Conservation (phyloP, 1,140 invertebrate genomes). For the Lepidurus packardi region DNA sequence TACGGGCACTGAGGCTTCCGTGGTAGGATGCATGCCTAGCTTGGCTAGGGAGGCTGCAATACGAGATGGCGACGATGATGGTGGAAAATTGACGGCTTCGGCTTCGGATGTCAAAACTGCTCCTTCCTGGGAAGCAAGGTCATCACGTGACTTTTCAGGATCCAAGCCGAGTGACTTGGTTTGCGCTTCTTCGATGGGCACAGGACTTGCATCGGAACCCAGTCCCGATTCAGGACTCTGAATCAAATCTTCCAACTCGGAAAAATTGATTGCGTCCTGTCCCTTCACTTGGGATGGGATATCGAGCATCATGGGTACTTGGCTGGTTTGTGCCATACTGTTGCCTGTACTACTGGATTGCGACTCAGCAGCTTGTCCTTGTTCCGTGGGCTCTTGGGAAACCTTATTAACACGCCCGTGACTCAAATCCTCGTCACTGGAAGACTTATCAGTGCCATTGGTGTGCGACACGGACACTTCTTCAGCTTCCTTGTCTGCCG, state of each 20-base stretch:
- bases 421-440: neutral
- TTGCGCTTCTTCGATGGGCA: neutral
- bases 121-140: neutral
- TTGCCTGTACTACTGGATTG: neutral
- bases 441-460: neutral
- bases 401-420: neutral
- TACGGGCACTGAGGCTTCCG: neutral
- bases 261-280: neutral
- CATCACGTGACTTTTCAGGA: slow-evolving; percentile 3
- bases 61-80: neutral
- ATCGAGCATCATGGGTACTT: neutral
- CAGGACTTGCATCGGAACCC: neutral
- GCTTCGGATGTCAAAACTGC: slow-evolving; percentile 13
- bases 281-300: neutral
- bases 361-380: neutral
- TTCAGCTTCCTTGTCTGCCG: neutral
- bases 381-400: neutral
- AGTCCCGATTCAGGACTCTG: neutral
- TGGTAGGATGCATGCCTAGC: neutral
- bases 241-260: slow-evolving; percentile 5
- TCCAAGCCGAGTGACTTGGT: neutral
- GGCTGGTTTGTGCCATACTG: neutral
- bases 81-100: neutral
- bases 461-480: neutral
- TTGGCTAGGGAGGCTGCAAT: neutral